Evolutionary conservation across 2,113 vertebrate genomes (phyloP), one percentile per base, ranked within the genome.

Genomic region (Oxyruncus cristatus): DNA sequence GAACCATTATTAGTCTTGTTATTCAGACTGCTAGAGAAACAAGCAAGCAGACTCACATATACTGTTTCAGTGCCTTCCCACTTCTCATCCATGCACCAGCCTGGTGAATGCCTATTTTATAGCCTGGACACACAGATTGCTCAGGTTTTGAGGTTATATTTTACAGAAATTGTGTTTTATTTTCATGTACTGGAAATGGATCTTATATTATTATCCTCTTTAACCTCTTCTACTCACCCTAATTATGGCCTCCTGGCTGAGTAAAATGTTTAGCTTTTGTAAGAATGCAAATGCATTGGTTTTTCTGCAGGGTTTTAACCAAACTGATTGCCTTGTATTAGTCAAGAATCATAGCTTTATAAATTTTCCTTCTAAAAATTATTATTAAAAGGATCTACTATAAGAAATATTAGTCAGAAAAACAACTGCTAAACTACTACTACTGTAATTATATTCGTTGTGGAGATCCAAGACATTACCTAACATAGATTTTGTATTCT

Each of bases 261-360:
- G 17, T 66, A 35, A 70, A 91, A 79, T 5, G 4, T 41, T 91
- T 86, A 39, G 22, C 9, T 52, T 96, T 70, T 67, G 21, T 61
- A 44, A 77, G 83, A 62, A 41, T 70, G 15, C 14, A 82, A 85
- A 50, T 50, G 50, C 20, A 41, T 16, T 50, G 41, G 0, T 66
- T 93, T 92, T 93, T 85, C 77, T 85, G 18, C 42, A 68, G 55
- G 8, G 11, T 88, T 97, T 96, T 73, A 94, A 32, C 21, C 58
- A 76, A 66, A 79, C 8, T 89, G 58, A 90, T 91, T 93, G 95
- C 49, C 9, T 85, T 33, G 9, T 42, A 74, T 46, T 41, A 90
- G 71, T 59, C 73, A 78, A 89, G 63, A 87, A 88, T 81, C 70
- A 89, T 20, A 78, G 77, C 49, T 93, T 81, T 56, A 59, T 76